Evolutionary conservation across 2,888 invertebrate genomes (phyloP).

Genomic region (Aphelenchoides bicaudatus): DNA sequence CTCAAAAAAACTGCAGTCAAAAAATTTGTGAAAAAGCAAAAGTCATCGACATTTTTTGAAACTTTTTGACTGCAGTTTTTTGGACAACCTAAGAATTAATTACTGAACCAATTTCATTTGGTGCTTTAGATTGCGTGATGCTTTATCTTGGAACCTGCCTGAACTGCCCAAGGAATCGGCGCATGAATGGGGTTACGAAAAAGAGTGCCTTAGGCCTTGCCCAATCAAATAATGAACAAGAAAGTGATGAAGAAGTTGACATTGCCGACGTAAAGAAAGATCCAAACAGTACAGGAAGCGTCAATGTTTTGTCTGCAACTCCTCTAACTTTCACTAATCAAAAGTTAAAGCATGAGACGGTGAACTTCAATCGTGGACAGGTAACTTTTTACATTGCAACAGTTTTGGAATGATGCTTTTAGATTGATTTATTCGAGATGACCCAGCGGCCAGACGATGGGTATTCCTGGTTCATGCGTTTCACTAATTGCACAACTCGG

Average conservation of each 20-base stretch:
- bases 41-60: too few species aligned
- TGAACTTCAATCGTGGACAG: conserved; percentile 31
- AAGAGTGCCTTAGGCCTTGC: background rate
- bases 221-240: conserved; percentile 15
- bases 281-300: conserved; percentile 1
- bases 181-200: conserved; percentile 21
- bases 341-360: conserved; percentile 20
- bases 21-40: background rate
- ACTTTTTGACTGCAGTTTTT: too few species aligned
- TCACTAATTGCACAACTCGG: conserved; percentile 26
- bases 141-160: conserved; percentile 25
- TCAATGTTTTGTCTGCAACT: background rate
- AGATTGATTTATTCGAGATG: conserved; percentile 29
- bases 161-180: conserved; percentile 29
- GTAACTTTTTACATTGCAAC: conserved; percentile 16
- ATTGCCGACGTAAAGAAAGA: background rate
- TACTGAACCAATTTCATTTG: too few species aligned
- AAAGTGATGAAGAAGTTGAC: conserved; percentile 17
- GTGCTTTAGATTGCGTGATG: too few species aligned
- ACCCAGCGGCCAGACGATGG: conserved; percentile 31
- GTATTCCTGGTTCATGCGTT: conserved; percentile 26
- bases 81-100: too few species aligned
- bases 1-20: background rate
- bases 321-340: conserved; percentile 9
- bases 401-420: background rate